Conservation (phyloP, 2,888 invertebrate genomes). For the Synanthedon myopaeformis region DNA sequence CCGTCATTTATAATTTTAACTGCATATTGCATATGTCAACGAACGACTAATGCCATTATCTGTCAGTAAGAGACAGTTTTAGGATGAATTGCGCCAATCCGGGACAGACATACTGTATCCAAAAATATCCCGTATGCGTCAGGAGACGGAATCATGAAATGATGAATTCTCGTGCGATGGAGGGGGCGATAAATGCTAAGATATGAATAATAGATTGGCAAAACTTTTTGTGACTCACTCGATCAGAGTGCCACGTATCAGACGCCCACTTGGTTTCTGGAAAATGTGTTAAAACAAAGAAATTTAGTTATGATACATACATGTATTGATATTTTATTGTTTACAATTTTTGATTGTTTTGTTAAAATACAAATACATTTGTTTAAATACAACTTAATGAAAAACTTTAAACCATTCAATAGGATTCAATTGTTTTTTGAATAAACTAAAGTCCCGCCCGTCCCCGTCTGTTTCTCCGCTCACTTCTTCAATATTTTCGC, state of each 20-base stretch:
- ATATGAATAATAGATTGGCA: constrained; percentile 55
- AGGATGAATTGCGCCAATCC: constrained; percentile 16
- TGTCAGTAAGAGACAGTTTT: neutral
- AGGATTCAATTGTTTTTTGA: too few relatives aligned
- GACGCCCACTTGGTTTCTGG: constrained; percentile 24
- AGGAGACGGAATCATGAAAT: constrained; percentile 34
- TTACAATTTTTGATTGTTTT: too few relatives aligned
- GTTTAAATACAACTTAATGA: too few relatives aligned
- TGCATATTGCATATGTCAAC: constrained; percentile 5
- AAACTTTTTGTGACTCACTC: constrained; percentile 34
- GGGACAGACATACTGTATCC: constrained; percentile 13
- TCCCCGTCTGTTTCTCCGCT: too few relatives aligned
- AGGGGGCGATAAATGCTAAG: constrained; percentile 34
- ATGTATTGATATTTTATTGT: too few relatives aligned
- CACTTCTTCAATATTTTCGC: too few relatives aligned
- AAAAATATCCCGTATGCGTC: constrained; percentile 54
- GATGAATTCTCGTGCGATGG: constrained; percentile 40
- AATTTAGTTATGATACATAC: neutral
- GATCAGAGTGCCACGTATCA: constrained; percentile 17
- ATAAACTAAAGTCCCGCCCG: too few relatives aligned
- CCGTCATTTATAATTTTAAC: neutral
- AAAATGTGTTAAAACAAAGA: constrained; percentile 6
- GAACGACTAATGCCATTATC: constrained; percentile 2
- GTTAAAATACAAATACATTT: too few relatives aligned
- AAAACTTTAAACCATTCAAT: too few relatives aligned